Evolutionary conservation across 2,797 vertebrate genomes (phyloP), one percentile per base, ranked within the genome.

Genomic region (Tenualosa thibaudeaui): DNA sequence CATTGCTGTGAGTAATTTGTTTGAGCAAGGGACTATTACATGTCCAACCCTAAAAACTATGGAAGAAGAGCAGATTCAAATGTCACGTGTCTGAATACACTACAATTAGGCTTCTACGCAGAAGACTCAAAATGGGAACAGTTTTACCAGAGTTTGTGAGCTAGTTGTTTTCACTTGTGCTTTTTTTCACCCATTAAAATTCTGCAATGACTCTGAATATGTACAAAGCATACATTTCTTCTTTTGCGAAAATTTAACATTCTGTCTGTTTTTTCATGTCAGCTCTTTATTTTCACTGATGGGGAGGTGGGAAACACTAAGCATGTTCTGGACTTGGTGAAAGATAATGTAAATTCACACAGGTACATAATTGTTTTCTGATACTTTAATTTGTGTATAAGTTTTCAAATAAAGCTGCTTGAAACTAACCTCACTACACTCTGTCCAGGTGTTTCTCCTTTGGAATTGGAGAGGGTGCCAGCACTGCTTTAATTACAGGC

Each of bases 381-480:
- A 22, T 46, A 19, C 10, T 43, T 2, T 81, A n/a, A 56, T 53
- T 81, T 54, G 85, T 71, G 51, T 49, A 83, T 40, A n/a, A 86
- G 58, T 0, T 84, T 85, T 75, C 43, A 17, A 17, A 22, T 22
- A 78, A 78, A 46, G 6, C 13, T 43, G 26, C 26, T 49, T 49
- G 26, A 17, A 75, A 43, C 12, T 40, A 75, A 15, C 5, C 9
- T 40, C 2, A 15, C 13, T 71, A 37, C 37, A 13, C 8, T 40
- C 31, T 71, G 65, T 71, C 65, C 51, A 75, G 9, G 82, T 89
- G 89, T 83, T 97, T 97, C 89, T 94, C 96, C 5, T 97, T 97
- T 87, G 96, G 97, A 31, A 97, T 97, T 84, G 97, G 96, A 4
- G 94, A 96, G 93, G 96, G 96, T 0, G 96, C 95, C 87, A 97